These are phyloP conservation scores for Oxyteleia sp. DNA, from an alignment of 2,888 invertebrate species.

Conservation along the genomic window DNA sequence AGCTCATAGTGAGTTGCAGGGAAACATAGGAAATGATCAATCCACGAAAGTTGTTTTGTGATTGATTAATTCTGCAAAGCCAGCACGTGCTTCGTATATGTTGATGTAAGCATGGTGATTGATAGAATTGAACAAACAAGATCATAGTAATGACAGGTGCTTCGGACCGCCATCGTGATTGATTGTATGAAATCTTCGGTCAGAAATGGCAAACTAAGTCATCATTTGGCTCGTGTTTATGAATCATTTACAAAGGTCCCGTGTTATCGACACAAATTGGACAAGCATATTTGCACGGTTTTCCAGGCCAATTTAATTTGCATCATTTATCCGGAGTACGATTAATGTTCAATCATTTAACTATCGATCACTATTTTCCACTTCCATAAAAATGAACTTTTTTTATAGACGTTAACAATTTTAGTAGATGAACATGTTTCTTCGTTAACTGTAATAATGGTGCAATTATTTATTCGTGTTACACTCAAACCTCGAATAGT, in stretches of 20 bases:
- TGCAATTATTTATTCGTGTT: too few species aligned
- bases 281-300: slow-evolving; percentile 21
- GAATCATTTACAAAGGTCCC: slow-evolving; percentile 29
- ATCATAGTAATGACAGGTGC: slow-evolving; percentile 66
- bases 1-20: slow-evolving; percentile 15
- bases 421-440: too few species aligned
- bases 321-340: slow-evolving; percentile 23
- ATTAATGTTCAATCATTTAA: slow-evolving; percentile 15
- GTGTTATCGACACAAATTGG: slow-evolving; percentile 28
- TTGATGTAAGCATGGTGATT: slow-evolving; percentile 52
- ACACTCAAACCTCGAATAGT: too few species aligned
- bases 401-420: too few species aligned
- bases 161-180: slow-evolving; percentile 53
- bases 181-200: slow-evolving; percentile 47
- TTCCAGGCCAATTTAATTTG: slow-evolving; percentile 32
- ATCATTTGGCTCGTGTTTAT: slow-evolving; percentile 29
- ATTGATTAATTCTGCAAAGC: slow-evolving; percentile 57
- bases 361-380: slow-evolving; percentile 24
- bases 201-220: slow-evolving; percentile 43
- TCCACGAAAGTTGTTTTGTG: slow-evolving; percentile 42
- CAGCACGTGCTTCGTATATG: slow-evolving; percentile 10
- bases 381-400: too few species aligned
- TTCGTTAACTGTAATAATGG: too few species aligned
- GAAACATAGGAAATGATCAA: slow-evolving; percentile 38
- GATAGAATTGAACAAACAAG: slow-evolving; percentile 71